Conservation (phyloP, 2,113 vertebrate species). For the Sitta europaea region DNA sequence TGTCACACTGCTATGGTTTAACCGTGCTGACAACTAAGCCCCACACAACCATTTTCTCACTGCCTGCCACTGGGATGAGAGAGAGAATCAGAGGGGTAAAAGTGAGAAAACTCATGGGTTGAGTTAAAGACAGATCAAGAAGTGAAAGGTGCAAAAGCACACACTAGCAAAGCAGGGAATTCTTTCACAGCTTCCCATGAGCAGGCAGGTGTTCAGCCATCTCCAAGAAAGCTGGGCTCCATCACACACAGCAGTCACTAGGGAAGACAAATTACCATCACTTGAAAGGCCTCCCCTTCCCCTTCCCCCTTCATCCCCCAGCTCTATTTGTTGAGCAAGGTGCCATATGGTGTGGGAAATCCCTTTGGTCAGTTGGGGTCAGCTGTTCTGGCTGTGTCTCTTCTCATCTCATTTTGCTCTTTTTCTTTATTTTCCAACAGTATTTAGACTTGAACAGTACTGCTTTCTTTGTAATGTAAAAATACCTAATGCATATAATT, state of each 20-base stretch:
- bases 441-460: neutral
- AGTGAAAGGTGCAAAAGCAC: neutral
- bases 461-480: neutral
- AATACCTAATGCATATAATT: neutral
- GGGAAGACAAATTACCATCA: neutral
- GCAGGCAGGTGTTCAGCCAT: neutral
- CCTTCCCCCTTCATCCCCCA: neutral
- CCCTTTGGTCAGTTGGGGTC: no score
- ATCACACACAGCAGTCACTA: neutral
- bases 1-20: neutral
- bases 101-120: neutral
- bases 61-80: neutral
- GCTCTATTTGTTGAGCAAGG: neutral
- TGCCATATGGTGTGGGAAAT: neutral
- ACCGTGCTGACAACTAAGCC: neutral
- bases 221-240: neutral
- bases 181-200: neutral
- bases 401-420: neutral
- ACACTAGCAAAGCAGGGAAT: neutral
- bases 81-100: neutral
- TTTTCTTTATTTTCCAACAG: neutral
- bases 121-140: neutral
- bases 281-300: rapidly evolving
- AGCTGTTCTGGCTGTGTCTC: neutral
- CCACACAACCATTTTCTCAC: neutral